Evolutionary conservation across 2,113 vertebrate species (phyloP).

Genomic region (Plestiodon gilberti): DNA sequence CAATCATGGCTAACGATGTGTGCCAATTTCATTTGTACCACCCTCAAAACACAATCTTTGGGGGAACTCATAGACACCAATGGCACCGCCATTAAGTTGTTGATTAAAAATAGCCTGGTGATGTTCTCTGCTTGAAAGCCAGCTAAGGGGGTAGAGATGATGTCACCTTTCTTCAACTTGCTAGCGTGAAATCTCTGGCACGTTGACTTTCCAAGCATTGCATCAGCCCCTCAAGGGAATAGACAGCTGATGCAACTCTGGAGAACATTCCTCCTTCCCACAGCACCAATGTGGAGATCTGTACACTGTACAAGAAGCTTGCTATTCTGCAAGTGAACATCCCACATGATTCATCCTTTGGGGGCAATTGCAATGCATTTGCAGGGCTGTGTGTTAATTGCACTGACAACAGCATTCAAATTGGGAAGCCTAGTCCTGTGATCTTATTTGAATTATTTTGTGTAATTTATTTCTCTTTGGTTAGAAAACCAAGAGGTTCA

Average conservation of each 20-base stretch:
- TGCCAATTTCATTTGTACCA: no score
- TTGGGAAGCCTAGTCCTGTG: neutral
- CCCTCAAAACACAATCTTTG: no score
- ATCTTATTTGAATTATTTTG: neutral
- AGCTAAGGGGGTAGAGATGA: neutral
- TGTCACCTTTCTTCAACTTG: neutral
- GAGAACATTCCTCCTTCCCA: neutral
- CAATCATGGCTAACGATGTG: no score
- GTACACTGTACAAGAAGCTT: no score
- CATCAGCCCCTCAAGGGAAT: neutral
- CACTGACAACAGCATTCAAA: neutral
- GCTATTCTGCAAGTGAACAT: no score
- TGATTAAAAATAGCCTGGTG: neutral
- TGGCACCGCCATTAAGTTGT: neutral
- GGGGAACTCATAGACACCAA: no score
- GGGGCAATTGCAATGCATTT: no score
- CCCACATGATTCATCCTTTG: no score
- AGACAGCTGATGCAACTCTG: neutral
- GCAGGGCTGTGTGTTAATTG: neutral
- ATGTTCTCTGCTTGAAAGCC: neutral
- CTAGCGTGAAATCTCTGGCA: neutral
- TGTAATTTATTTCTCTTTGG: no score
- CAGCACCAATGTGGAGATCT: neutral
- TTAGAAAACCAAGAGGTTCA: no score
- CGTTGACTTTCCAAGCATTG: neutral